Evolutionary conservation across 2,113 vertebrate genomes (phyloP).

Genomic region (Sylvia atricapilla): DNA sequence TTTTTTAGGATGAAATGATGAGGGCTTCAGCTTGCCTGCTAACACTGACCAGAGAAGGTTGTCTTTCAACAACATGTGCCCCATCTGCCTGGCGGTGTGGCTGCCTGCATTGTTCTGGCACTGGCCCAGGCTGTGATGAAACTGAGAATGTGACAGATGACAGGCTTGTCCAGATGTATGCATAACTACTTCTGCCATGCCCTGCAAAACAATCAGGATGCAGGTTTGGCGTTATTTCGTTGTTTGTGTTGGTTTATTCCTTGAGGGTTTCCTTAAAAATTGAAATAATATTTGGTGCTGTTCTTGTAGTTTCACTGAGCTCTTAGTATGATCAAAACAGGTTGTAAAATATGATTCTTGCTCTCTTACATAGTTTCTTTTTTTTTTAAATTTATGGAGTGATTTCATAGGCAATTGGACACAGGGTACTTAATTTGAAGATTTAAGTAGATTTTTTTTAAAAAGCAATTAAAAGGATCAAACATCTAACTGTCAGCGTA

Average conservation of each 20-base stretch:
- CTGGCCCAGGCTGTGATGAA: not conserved
- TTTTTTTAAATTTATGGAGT: conserved; percentile 22
- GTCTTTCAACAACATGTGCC: not conserved
- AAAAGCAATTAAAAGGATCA: conserved; percentile 14
- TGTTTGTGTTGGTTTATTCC: not conserved
- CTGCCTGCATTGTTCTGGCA: conserved; percentile 15
- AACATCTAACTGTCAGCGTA: not conserved
- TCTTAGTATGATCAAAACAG: not conserved
- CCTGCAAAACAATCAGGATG: not conserved
- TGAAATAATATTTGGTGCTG: not conserved
- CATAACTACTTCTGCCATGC: not conserved
- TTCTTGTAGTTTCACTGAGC: not conserved
- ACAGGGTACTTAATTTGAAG: conserved; percentile 5
- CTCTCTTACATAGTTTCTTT: not conserved
- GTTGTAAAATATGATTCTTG: not conserved
- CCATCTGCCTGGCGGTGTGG: conserved; percentile 1
- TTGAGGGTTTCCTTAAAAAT: not conserved
- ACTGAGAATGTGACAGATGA: conserved; percentile 31
- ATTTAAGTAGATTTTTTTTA: not conserved
- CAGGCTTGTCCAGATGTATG: conserved; percentile 26
- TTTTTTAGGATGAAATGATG: not conserved
- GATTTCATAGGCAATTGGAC: conserved; percentile 2
- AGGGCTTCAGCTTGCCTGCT: not conserved
- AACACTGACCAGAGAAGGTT: not conserved
- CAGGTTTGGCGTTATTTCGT: not conserved